Evolutionary conservation across 2,797 vertebrate species (phyloP).

Genomic region (Microcaecilia unicolor): DNA sequence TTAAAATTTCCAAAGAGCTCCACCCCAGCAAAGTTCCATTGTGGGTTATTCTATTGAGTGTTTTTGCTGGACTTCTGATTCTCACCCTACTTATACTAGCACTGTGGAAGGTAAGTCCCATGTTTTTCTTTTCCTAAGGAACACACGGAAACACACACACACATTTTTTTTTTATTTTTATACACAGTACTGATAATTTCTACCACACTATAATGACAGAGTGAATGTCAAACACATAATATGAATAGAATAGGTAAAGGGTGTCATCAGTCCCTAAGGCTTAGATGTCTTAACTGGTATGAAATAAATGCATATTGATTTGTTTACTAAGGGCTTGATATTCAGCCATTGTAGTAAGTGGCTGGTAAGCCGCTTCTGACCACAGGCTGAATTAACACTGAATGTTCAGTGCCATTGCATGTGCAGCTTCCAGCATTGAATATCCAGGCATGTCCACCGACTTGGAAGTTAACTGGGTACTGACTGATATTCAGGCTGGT

Average conservation of each 20-base stretch:
- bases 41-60: slow-evolving; percentile 89
- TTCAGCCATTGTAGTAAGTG: too few species aligned
- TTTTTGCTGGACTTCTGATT: slow-evolving; percentile 83
- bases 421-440: too few species aligned
- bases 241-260: not conserved
- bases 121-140: not conserved
- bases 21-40: slow-evolving; percentile 67
- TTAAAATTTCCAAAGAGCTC: slow-evolving; percentile 81
- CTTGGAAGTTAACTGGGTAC: too few species aligned
- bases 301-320: too few species aligned
- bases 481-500: too few species aligned
- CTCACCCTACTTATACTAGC: slow-evolving; percentile 83
- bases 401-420: too few species aligned
- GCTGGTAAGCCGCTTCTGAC: too few species aligned
- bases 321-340: not conserved
- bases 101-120: slow-evolving; percentile 82
- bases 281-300: too few species aligned
- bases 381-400: too few species aligned
- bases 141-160: not conserved
- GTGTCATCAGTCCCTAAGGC: too few species aligned
- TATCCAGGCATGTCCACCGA: too few species aligned
- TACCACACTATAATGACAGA: not conserved
- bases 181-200: too few species aligned
- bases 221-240: not conserved
- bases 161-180: not conserved